Conservation (phyloP, 2,888 invertebrate species). For the Parnassius orleans region DNA sequence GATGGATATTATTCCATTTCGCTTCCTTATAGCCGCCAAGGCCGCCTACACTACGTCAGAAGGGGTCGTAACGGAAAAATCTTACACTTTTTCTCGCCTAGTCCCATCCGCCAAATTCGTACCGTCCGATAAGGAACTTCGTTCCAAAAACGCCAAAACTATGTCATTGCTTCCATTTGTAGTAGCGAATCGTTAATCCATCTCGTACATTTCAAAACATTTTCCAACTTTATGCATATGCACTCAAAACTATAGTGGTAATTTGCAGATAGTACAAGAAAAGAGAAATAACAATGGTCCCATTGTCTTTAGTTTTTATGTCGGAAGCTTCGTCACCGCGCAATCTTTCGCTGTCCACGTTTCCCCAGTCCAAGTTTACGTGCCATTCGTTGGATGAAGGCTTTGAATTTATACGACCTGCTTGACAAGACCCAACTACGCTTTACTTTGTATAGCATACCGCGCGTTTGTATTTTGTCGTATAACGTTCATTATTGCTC, state of each 20-base stretch:
- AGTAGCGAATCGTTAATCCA: too few species aligned
- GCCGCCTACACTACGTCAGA: too few species aligned
- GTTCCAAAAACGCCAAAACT: too few species aligned
- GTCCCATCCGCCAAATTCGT: too few species aligned
- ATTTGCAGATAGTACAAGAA: conserved; percentile 12
- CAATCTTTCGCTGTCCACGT: conserved; percentile 35
- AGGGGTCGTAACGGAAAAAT: too few species aligned
- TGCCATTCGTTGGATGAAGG: conserved; percentile 41
- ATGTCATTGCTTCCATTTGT: too few species aligned
- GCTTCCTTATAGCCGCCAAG: too few species aligned
- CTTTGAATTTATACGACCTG: conserved; percentile 67
- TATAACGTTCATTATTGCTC: conserved; percentile 29
- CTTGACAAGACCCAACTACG: conserved; percentile 43
- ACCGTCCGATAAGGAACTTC: too few species aligned
- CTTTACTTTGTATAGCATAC: conserved; percentile 44
- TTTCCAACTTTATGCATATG: background rate
- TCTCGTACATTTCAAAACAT: too few species aligned
- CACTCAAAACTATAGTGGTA: conserved; percentile 12
- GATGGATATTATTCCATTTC: too few species aligned
- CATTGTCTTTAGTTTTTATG: conserved; percentile 22
- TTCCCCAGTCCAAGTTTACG: conserved; percentile 46
- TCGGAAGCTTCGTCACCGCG: conserved; percentile 19
- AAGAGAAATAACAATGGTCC: conserved; percentile 11
- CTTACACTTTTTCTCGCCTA: too few species aligned
- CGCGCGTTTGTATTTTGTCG: conserved; percentile 34